These are phyloP conservation scores for Oncorhynchus kisutch DNA, from an alignment of 2,113 vertebrate species.

Conservation along the genomic window DNA sequence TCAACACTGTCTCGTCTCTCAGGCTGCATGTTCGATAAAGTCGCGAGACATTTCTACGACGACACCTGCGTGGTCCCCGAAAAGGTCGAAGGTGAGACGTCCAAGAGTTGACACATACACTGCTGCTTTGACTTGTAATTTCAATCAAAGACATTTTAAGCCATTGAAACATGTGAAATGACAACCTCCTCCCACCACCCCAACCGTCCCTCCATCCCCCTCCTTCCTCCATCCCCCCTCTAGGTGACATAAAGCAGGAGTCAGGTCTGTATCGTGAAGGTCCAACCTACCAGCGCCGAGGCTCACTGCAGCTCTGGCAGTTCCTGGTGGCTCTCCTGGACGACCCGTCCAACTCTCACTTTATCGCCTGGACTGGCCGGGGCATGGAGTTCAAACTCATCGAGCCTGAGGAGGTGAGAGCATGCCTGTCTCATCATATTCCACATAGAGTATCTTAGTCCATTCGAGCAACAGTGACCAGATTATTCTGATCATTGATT, in stretches of 20 bases:
- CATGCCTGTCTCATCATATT: neutral
- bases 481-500: neutral
- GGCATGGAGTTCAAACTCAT: constrained; percentile 99
- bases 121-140: neutral
- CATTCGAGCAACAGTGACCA: neutral
- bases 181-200: neutral
- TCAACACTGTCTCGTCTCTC: constrained; percentile 40
- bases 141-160: neutral
- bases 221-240: neutral
- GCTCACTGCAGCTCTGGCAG: constrained; percentile 97
- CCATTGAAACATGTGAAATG: neutral
- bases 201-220: neutral
- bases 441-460: neutral
- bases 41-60: constrained; percentile 93
- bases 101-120: neutral
- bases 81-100: constrained; percentile 88
- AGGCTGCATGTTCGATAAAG: constrained; percentile 99
- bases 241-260: constrained; percentile 97
- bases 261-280: constrained; percentile 95
- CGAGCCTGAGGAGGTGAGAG: constrained; percentile 92
- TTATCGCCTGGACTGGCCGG: constrained; percentile 97
- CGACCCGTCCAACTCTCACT: constrained; percentile 97
- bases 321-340: constrained; percentile 96
- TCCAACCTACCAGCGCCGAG: constrained; percentile 92
- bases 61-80: constrained; percentile 98